Conservation (phyloP, 2,888 invertebrate species). For the Strigamia transsilvanica region DNA sequence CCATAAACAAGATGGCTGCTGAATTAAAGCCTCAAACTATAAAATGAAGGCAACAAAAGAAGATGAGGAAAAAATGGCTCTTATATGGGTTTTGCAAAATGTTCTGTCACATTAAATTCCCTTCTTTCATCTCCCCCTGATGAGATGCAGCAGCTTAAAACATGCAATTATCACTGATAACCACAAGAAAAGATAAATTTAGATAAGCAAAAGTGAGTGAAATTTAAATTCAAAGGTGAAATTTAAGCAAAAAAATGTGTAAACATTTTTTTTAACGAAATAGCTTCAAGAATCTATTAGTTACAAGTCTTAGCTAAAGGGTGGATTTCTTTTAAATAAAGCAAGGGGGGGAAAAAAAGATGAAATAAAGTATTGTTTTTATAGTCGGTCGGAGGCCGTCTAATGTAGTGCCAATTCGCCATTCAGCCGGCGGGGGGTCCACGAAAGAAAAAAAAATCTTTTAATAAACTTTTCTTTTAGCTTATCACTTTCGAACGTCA, state of each 20-base stretch:
- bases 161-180: conserved; percentile 27
- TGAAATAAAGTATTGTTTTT: conserved; percentile 16
- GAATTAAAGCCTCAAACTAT: conserved; percentile 31
- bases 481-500: conserved; percentile 13
- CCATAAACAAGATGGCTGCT: conserved; percentile 31
- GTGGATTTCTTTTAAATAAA: not conserved
- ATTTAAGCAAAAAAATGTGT: not conserved
- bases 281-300: not conserved
- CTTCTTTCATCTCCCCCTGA: not conserved
- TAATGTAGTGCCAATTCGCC: conserved; percentile 12
- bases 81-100: conserved; percentile 27
- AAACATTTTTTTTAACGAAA: not conserved
- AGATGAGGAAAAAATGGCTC: not conserved
- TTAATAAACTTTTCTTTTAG: conserved; percentile 16
- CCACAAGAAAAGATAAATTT: not conserved
- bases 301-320: not conserved
- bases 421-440: conserved; percentile 9
- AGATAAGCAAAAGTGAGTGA: not conserved
- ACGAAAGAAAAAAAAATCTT: not conserved
- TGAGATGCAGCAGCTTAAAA: conserved; percentile 38
- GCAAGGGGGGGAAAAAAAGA: not conserved
- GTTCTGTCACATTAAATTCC: conserved; percentile 27
- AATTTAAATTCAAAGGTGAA: not conserved
- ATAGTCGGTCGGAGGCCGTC: conserved; percentile 1
- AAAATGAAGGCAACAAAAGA: conserved; percentile 1